These are phyloP conservation scores for Geopemphigus sp. DNA, from an alignment of 1,140 invertebrate species.

Conservation along the genomic window DNA sequence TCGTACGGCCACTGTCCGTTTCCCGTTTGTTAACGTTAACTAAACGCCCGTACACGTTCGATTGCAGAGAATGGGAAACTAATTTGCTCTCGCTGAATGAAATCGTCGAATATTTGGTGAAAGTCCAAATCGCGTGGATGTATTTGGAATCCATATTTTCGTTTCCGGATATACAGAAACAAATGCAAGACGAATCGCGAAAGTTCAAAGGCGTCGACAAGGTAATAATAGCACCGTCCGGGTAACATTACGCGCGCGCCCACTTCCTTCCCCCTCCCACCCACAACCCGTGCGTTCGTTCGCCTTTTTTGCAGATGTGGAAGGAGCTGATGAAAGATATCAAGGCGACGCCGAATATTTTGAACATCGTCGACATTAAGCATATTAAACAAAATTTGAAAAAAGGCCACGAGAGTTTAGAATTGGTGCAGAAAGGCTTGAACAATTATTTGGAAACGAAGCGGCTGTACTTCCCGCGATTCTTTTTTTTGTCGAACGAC, in stretches of 20 bases:
- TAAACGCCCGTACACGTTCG: background rate
- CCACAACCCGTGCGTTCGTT: background rate
- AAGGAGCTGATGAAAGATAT: conserved; percentile 92
- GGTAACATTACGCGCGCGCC: too few species aligned
- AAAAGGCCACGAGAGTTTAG: conserved; percentile 81
- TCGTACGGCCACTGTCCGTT: background rate
- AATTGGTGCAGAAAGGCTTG: conserved; percentile 87
- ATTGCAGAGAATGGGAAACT: conserved; percentile 70
- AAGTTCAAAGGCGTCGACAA: conserved; percentile 89
- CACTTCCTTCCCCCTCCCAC: too few species aligned
- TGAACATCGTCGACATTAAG: conserved; percentile 84
- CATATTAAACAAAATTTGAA: conserved; percentile 88
- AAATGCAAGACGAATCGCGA: conserved; percentile 86
- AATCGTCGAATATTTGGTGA: conserved; percentile 93
- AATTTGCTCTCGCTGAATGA: conserved; percentile 78
- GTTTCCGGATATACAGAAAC: conserved; percentile 94
- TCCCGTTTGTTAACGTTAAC: too few species aligned
- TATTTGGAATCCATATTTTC: conserved; percentile 97
- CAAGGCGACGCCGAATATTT: conserved; percentile 72
- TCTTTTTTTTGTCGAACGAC: conserved; percentile 97
- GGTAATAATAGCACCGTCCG: conserved; percentile 56
- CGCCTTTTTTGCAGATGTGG: conserved; percentile 68
- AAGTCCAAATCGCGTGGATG: conserved; percentile 96
- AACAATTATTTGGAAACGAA: conserved; percentile 96
- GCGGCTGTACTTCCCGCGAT: conserved; percentile 87